A percentile compares a stretch with the other conserved stretches of the same genome.
Conservation (phyloP, 2,113 vertebrate genomes). For the Nothobranchius kuhntae region DNA sequence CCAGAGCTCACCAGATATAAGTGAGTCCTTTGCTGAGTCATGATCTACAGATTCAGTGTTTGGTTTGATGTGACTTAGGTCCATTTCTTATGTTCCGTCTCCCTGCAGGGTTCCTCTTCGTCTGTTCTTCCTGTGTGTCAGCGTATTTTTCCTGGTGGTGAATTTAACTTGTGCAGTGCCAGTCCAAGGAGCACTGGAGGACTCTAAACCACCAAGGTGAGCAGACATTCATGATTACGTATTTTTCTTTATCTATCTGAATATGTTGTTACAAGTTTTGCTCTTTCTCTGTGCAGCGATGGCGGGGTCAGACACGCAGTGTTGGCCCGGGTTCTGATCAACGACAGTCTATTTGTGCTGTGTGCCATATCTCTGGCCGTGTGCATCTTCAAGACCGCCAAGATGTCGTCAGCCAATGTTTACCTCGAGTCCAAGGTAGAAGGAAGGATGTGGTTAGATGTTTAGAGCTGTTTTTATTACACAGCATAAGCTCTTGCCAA, state of each 20-base stretch:
- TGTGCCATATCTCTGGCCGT: slow-evolving; percentile 90
- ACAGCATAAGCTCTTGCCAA: too few species aligned
- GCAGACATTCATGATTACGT: background rate
- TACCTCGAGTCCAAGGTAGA: slow-evolving; percentile 97
- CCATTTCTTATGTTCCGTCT: background rate
- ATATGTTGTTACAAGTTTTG: background rate
- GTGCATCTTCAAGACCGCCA: slow-evolving; percentile 93
- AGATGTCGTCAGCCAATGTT: slow-evolving; percentile 96
- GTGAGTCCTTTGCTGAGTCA: slow-evolving; percentile 73
- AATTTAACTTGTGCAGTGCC: slow-evolving; percentile 92
- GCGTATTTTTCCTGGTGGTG: slow-evolving; percentile 89
- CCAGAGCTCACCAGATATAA: slow-evolving; percentile 96
- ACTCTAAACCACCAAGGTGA: slow-evolving; percentile 63
- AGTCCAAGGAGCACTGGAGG: slow-evolving; percentile 78
- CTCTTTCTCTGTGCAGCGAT: slow-evolving; percentile 57
- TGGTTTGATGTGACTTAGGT: background rate
- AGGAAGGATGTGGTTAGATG: too few species aligned
- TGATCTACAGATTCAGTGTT: background rate
- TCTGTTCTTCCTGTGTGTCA: slow-evolving; percentile 86
- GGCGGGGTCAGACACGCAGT: slow-evolving; percentile 82
- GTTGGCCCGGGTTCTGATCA: slow-evolving; percentile 87
- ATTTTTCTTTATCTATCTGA: too few species aligned
- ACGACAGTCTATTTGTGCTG: slow-evolving; percentile 92
- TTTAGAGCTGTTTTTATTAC: too few species aligned
- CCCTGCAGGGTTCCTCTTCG: slow-evolving; percentile 84